Percentiles rank a stretch among this genome's conserved stretches.
phyloP scores from a whole-genome alignment of 2,888 invertebrate species.

The Prionchulus punctatus region DNA sequence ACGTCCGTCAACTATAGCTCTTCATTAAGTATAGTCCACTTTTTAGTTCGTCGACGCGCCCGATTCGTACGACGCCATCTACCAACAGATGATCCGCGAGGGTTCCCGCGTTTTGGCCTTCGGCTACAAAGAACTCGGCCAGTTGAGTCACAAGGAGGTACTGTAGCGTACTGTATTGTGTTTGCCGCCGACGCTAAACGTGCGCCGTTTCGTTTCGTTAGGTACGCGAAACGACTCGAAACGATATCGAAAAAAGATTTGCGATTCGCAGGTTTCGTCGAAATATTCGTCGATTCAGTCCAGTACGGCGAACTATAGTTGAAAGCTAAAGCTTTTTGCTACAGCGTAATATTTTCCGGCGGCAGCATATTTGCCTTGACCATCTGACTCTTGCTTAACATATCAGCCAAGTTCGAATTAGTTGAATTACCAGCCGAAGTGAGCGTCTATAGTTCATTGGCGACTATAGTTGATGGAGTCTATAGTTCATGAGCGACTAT shows the following conservation, averaged over 20 bases:
- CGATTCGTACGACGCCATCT: slow-evolving; percentile 52
- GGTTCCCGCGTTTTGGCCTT: slow-evolving; percentile 90
- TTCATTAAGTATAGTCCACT: slow-evolving; percentile 13
- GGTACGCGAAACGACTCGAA: slow-evolving; percentile 60
- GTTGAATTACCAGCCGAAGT: slow-evolving; percentile 81
- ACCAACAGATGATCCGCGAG: slow-evolving; percentile 70
- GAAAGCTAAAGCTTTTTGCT: slow-evolving; percentile 81
- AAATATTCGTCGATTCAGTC: slow-evolving; percentile 85
- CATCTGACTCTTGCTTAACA: slow-evolving; percentile 51
- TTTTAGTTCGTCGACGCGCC: slow-evolving; percentile 46
- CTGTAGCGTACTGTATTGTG: too few species aligned
- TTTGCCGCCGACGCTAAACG: too few species aligned
- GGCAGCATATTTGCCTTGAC: slow-evolving; percentile 65
- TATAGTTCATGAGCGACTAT: too few species aligned
- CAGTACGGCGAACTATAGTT: slow-evolving; percentile 44
- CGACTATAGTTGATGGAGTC: too few species aligned
- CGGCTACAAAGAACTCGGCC: slow-evolving; percentile 58
- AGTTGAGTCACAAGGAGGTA: slow-evolving; percentile 19
- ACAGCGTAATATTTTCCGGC: slow-evolving; percentile 68
- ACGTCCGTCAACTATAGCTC: too few species aligned
- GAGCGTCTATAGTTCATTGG: too few species aligned
- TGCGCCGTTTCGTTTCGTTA: too few species aligned
- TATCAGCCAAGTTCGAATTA: slow-evolving; percentile 78
- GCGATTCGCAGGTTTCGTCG: slow-evolving; percentile 84
- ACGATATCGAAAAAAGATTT: slow-evolving; percentile 70